Percentiles rank a stretch among this genome's conserved stretches.
Evolutionary conservation across 2,113 vertebrate genomes (phyloP).

Genomic region (Tilapia sparmanii): DNA sequence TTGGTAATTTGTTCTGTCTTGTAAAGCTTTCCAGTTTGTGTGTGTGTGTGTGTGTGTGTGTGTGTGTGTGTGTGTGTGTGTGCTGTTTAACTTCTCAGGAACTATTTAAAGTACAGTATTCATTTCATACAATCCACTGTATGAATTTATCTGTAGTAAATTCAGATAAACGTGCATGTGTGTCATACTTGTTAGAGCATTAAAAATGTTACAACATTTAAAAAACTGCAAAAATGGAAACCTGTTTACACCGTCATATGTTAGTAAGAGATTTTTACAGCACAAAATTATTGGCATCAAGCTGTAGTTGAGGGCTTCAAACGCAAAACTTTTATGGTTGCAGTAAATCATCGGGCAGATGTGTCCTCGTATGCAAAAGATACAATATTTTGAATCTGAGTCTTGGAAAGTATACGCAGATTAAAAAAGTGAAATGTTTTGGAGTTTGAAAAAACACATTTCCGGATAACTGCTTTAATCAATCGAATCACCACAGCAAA

Average conservation of each 20-base stretch:
- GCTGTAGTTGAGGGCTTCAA: not conserved
- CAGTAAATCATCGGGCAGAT: not conserved
- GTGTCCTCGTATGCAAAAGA: not conserved
- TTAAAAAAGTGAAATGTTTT: not conserved
- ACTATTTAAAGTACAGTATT: not conserved
- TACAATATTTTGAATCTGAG: not conserved
- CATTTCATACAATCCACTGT: not conserved
- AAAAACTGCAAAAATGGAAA: not conserved
- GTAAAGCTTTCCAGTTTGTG: not conserved
- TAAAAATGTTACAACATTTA: not conserved
- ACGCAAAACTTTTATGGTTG: not conserved
- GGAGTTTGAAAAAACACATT: not conserved
- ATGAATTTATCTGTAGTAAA: not conserved
- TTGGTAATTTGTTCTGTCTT: not conserved
- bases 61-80: not conserved
- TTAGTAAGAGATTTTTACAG: not conserved
- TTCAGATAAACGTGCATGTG: not conserved
- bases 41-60: not conserved
- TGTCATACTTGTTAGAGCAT: not conserved
- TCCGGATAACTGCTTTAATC: not conserved
- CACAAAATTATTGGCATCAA: not conserved
- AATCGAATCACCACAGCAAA: not conserved
- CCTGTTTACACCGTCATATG: not conserved
- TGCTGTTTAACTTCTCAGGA: not conserved
- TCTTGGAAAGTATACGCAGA: not conserved